Evolutionary conservation across 2,888 invertebrate species (phyloP).

Genomic region (Acronicta alni): DNA sequence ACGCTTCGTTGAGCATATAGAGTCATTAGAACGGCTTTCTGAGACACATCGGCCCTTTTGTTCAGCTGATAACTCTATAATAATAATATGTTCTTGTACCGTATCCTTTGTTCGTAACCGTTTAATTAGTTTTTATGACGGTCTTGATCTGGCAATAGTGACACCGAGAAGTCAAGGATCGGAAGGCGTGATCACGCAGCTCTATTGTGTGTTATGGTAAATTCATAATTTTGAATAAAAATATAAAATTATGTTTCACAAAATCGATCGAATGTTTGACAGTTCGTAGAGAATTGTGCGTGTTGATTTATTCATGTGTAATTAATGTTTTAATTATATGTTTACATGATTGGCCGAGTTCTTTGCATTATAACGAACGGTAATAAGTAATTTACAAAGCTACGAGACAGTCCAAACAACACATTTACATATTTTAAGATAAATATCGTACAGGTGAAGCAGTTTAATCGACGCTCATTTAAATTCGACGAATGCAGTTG

Average conservation of each 20-base stretch:
- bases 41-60: slow-evolving; percentile 60
- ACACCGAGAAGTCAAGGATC: slow-evolving; percentile 39
- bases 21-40: slow-evolving; percentile 68
- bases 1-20: slow-evolving; percentile 67
- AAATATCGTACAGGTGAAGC: slow-evolving; percentile 49
- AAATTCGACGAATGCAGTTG: slow-evolving; percentile 55
- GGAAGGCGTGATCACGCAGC: slow-evolving; percentile 8
- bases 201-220: slow-evolving; percentile 9
- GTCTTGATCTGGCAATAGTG: slow-evolving; percentile 29
- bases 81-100: slow-evolving; percentile 54
- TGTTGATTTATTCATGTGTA: slow-evolving; percentile 24
- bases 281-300: slow-evolving; percentile 2
- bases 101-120: slow-evolving; percentile 63
- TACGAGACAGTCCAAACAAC: slow-evolving; percentile 41
- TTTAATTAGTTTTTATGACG: slow-evolving; percentile 70
- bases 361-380: slow-evolving; percentile 33
- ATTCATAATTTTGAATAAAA: background rate
- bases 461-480: slow-evolving; percentile 54
- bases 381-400: slow-evolving; percentile 41
- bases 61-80: slow-evolving; percentile 62
- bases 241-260: background rate
- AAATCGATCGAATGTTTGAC: background rate
- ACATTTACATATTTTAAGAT: slow-evolving; percentile 53
- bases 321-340: slow-evolving; percentile 23
- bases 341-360: slow-evolving; percentile 16